Base-by-base conservation (phyloP, 2,888 invertebrate species). In the Stenchaetothrips biformis region DNA sequence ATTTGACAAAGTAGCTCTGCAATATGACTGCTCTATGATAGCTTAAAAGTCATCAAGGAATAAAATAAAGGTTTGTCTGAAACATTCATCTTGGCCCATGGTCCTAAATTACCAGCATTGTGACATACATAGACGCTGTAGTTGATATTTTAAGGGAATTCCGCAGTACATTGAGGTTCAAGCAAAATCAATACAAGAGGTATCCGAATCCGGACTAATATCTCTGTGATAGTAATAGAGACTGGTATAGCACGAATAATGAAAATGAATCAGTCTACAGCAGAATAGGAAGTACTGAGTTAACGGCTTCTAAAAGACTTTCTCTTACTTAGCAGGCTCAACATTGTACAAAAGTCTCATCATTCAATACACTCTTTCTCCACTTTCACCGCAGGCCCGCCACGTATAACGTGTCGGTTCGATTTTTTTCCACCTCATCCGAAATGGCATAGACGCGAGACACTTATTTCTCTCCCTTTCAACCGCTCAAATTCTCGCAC, bases 401-500 rank as follows among this genome's bases (percentile, higher is more conserved):
- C 21, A 25, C 37, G 16, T 21, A 48, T 78, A 18, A n/a, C 78
- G 4, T 49, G 37, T 37, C 37, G 37, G 37, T 4, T 37, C 4
- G 2, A 37, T 4, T 37, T 37, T 37, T 37, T 37, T 37, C 37
- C 37, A 37, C 37, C 37, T 37, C 37, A 37, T 2, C 37, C 37
- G 37, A 37, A 37, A 37, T 37, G 37, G 37, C 37, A 37, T 37
- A 2, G 37, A 37, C 37, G 37, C 37, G 59, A 13, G 16, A 59
- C 9, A 48, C n/a, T 47, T 47, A 8, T 9, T 80, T 74, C 25
- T 49, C 74, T 74, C 21, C 74, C 53, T 79, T 79, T 80, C 53
- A 78, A n/a, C 47, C 18, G 25, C 47, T n/a, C 77, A 77, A 79
- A 81, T 81, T 79, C 81, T 79, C 81, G 53, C 80, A 79, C 81